phyloP scores from a whole-genome alignment of 2,797 vertebrate genomes.

The Xyrichtys novacula region DNA sequence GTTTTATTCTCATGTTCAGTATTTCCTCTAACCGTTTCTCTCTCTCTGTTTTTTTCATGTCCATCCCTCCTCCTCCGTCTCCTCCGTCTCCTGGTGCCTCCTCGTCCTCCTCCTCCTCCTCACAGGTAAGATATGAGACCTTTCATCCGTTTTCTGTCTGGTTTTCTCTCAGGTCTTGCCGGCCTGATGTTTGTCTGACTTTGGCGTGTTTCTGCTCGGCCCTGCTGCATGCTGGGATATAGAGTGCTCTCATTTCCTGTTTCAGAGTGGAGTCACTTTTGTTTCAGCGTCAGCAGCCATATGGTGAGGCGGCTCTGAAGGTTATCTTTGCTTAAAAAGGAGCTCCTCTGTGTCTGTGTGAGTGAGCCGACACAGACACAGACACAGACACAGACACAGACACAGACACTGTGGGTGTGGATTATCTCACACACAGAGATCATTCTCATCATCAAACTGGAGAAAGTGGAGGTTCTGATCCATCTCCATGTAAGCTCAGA shows the following conservation, averaged over 20 bases:
- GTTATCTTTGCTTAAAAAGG: background rate
- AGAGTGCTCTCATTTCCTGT: conserved; percentile 1
- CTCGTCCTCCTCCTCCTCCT: background rate
- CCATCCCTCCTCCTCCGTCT: background rate
- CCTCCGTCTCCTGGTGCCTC: too few species aligned
- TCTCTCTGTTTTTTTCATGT: conserved; percentile 34
- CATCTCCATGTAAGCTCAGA: background rate
- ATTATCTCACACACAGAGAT: background rate
- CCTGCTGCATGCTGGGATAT: conserved; percentile 4
- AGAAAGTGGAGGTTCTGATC: background rate
- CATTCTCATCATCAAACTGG: background rate
- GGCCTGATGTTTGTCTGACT: background rate
- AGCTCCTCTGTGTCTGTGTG: background rate
- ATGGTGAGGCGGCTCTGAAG: background rate
- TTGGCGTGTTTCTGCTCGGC: conserved; percentile 3
- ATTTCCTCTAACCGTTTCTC: conserved; percentile 19
- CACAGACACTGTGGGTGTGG: background rate
- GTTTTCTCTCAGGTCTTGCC: background rate
- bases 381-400: background rate
- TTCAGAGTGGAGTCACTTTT: background rate
- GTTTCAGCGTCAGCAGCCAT: background rate
- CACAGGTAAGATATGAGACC: conserved; percentile 41
- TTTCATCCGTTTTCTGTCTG: background rate
- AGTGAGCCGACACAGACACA: background rate
- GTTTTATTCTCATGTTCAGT: too few species aligned